These are phyloP conservation scores for Andricus quercusramuli DNA, from an alignment of 2,888 invertebrate species.

Conservation along the genomic window DNA sequence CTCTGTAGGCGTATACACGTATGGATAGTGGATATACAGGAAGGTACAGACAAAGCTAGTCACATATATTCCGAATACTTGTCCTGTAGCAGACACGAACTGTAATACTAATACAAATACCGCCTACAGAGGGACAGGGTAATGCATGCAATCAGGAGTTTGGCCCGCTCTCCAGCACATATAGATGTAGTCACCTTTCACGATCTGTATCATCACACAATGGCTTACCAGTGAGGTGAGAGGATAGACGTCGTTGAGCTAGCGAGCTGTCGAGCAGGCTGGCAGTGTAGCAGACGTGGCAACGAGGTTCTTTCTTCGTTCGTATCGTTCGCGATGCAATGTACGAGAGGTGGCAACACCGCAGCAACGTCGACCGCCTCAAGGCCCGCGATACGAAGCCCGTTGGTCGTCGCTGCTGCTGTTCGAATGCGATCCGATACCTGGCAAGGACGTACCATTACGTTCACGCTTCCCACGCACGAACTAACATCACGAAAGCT, in stretches of 20 bases:
- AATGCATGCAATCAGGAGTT: conserved; percentile 28
- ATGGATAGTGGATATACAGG: not conserved
- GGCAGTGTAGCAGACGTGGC: conserved; percentile 49
- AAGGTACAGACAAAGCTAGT: conserved; percentile 5
- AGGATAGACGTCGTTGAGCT: conserved; percentile 49
- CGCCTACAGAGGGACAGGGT: conserved; percentile 26
- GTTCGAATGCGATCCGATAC: conserved; percentile 50
- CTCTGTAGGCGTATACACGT: conserved; percentile 26
- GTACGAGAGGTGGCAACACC: conserved; percentile 65
- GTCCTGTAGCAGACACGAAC: conserved; percentile 3
- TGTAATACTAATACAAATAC: not conserved
- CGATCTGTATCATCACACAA: conserved; percentile 50
- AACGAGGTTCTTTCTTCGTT: conserved; percentile 46
- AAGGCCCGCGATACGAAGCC: conserved; percentile 53
- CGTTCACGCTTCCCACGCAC: conserved; percentile 51
- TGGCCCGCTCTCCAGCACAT: conserved; percentile 15
- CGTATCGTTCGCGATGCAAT: conserved; percentile 41
- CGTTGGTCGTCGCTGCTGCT: conserved; percentile 50
- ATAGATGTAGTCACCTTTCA: conserved; percentile 32
- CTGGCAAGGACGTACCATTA: conserved; percentile 62
- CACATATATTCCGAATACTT: conserved; percentile 21
- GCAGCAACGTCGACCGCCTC: conserved; percentile 54
- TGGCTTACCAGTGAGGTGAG: conserved; percentile 55
- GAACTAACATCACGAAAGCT: conserved; percentile 29
- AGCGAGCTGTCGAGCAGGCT: conserved; percentile 46